phyloP scores from a whole-genome alignment of 2,797 vertebrate species.

The Falco columbarius region DNA sequence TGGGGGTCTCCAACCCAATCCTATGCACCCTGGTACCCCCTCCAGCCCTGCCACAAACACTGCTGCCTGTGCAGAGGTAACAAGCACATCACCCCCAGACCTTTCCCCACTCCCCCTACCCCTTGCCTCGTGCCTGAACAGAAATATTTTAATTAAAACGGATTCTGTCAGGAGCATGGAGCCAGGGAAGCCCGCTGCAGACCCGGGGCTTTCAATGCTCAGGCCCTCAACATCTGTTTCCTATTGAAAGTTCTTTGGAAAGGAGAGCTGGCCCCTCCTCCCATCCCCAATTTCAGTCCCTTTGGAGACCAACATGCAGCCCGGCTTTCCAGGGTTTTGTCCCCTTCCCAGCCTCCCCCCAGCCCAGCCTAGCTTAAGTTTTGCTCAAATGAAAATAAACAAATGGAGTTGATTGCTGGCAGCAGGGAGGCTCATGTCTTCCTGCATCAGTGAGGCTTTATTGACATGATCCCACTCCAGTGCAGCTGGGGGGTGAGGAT shows the following conservation, averaged over 20 bases:
- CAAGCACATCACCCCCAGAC: not conserved
- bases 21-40: accelerated
- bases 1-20: not conserved
- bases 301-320: not conserved
- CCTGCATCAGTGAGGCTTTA: not conserved
- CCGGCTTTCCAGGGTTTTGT: conserved; percentile 6
- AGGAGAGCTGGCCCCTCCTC: conserved; percentile 50
- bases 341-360: not conserved
- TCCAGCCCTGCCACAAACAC: not conserved
- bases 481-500: accelerated
- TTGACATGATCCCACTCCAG: accelerated
- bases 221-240: conserved; percentile 73
- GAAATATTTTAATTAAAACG: conserved; percentile 45
- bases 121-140: not conserved
- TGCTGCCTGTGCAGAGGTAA: not conserved
- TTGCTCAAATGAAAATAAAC: conserved; percentile 52
- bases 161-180: not conserved
- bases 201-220: conserved; percentile 47
- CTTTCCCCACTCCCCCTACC: not conserved
- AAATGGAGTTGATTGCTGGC: not conserved
- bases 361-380: not conserved
- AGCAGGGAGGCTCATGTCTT: not conserved
- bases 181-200: conserved; percentile 42
- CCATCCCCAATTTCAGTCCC: conserved; percentile 41
- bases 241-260: conserved; percentile 70